Evolutionary conservation across 1,140 invertebrate species (phyloP), one percentile per base, ranked within the genome.

Genomic region (Drosophila lini): DNA sequence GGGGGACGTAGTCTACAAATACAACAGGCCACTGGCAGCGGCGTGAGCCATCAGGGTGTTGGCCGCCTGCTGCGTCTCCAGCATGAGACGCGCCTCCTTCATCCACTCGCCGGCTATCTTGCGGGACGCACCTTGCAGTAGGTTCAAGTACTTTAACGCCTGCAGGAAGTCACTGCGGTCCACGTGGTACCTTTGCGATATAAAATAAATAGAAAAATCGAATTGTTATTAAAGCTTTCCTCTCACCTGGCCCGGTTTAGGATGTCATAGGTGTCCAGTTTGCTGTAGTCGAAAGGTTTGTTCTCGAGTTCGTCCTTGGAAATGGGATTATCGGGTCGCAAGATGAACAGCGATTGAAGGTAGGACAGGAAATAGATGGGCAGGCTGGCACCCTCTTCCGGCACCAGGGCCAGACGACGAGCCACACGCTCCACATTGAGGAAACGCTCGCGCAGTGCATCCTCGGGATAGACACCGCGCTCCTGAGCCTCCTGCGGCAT

Each of bases 1-100:
- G 11, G 64, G 76, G 62, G 68, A 88, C 80, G 69, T 83, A 80
- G 78, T 86, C 80, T 94, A 95, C 69, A 96, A 93, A 92, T 96
- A 95, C 56, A 96, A 92, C 25, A 96, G 93, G 44, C 95, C 95
- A 67, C 94, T 95, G 9, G 96, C 95, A 28, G 96, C 95, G 6
- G 97, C 97, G 92, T 98, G 96, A 6, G 97, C 96, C 93, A 98
- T 94, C 16, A 99, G 93, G 3, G 96, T 95, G 80, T 97, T 95
- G 16, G 97, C 96, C 25, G 97, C 97, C 93, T 98, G 97, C 86
- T 96, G 94, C n/a, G 97, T 96, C 93, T 99, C 98, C 65, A 99
- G 93, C 74, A 97, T 94, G 16, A 96, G 93, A 57, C 95, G 94
- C 1, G 96, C 94, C 83, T 98, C 98, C 64, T 95, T 94, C 78